phyloP scores from a whole-genome alignment of 2,888 invertebrate genomes.

The Athrips mouffetella region DNA sequence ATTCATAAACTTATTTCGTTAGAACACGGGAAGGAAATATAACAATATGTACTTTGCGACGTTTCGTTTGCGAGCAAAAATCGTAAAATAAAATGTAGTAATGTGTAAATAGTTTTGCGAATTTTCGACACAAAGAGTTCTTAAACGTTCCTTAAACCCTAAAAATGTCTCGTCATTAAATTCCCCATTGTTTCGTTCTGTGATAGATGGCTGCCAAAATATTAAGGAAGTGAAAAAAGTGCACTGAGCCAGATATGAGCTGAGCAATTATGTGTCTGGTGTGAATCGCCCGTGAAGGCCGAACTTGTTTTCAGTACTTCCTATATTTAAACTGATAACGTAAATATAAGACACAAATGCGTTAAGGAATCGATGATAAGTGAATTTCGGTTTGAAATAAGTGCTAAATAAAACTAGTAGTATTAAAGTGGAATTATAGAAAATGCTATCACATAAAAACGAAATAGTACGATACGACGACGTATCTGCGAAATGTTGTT shows the following conservation, averaged over 20 bases:
- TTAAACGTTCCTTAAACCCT: background rate
- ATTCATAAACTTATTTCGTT: no score
- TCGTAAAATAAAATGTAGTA: background rate
- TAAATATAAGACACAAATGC: no score
- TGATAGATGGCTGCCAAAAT: slow-evolving; percentile 5
- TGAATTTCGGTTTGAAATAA: no score
- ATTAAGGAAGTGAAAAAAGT: slow-evolving; percentile 8
- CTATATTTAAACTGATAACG: no score
- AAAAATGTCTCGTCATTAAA: background rate
- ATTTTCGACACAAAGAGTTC: background rate
- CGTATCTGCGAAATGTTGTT: no score
- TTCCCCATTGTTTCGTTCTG: background rate
- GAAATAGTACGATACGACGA: no score
- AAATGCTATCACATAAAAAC: no score
- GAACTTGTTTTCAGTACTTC: no score
- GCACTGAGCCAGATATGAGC: slow-evolving; percentile 8
- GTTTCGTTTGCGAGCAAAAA: background rate
- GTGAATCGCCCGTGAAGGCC: background rate
- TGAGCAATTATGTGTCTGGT: background rate
- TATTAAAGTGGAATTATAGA: no score
- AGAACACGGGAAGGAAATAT: background rate
- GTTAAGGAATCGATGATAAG: no score
- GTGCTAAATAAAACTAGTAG: no score
- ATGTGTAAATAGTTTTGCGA: slow-evolving; percentile 1
- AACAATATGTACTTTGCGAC: background rate